These are phyloP conservation scores for Enteromius paludinosus DNA, from an alignment of 2,797 vertebrate genomes.

Conservation along the genomic window DNA sequence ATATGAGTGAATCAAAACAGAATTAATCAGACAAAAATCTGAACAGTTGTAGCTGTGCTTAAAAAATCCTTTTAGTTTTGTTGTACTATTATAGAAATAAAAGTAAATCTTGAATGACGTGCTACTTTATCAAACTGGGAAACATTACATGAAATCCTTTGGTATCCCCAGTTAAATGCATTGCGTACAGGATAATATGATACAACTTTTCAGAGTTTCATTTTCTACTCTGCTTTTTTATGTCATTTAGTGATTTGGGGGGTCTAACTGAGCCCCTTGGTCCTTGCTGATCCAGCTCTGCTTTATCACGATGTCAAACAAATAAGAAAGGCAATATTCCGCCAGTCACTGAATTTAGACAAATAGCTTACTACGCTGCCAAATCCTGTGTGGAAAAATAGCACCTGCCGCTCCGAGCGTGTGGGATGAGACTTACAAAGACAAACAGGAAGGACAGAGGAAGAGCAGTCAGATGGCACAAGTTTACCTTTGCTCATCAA, in stretches of 20 bases:
- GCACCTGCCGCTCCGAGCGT: slow-evolving; percentile 6
- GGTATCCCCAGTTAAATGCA: neutral
- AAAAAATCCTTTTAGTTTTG: neutral
- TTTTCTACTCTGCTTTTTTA: neutral
- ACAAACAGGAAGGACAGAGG: slow-evolving; percentile 22
- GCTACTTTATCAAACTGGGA: neutral
- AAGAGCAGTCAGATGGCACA: slow-evolving; percentile 8
- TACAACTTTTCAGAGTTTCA: neutral
- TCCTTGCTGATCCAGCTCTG: neutral
- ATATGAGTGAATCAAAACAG: neutral
- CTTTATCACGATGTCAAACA: slow-evolving; percentile 36
- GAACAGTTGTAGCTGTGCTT: neutral
- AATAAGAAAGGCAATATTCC: slow-evolving; percentile 36
- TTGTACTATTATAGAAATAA: neutral
- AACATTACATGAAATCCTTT: neutral
- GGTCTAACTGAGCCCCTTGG: neutral
- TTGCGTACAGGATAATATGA: neutral
- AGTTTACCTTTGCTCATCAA: slow-evolving; percentile 6
- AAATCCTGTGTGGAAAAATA: slow-evolving; percentile 36
- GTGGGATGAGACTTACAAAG: slow-evolving; percentile 32
- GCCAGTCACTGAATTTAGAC: slow-evolving; percentile 44
- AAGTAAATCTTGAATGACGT: neutral
- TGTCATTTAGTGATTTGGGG: neutral
- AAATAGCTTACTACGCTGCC: slow-evolving; percentile 15
- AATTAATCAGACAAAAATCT: neutral